Conservation (phyloP, 2,888 invertebrate species). For the Tetramorium bicarinatum region DNA sequence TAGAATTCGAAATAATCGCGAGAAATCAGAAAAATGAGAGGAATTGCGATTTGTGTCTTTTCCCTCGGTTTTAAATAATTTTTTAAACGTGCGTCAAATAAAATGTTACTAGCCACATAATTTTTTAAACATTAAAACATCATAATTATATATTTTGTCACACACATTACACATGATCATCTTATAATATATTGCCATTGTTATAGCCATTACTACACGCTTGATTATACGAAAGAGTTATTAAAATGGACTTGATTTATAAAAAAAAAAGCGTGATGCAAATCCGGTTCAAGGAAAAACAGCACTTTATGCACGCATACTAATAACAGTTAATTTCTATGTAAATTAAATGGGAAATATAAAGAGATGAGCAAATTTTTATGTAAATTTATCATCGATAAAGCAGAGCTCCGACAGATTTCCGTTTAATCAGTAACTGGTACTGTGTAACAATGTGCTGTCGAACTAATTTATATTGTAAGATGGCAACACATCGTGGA, state of each 20-base stretch:
- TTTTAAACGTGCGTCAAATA: not conserved
- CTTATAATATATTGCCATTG: not conserved
- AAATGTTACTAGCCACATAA: not conserved
- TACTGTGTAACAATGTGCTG: not conserved
- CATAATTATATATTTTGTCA: not conserved
- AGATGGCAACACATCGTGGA: slow-evolving; percentile 13
- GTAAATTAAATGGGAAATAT: not conserved
- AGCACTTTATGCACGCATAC: not conserved
- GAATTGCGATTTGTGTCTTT: not conserved
- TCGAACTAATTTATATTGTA: not conserved
- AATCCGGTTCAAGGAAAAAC: not conserved
- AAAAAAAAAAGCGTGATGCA: not conserved
- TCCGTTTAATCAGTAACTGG: slow-evolving; percentile 21
- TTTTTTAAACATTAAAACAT: not conserved
- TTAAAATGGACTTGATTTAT: not conserved
- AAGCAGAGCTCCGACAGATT: not conserved
- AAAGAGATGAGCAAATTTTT: slow-evolving; percentile 5
- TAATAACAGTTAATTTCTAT: slow-evolving; percentile 32
- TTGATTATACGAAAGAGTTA: not conserved
- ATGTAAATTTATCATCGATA: slow-evolving; percentile 31
- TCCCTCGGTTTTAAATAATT: not conserved
- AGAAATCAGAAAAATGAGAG: not conserved
- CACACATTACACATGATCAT: not conserved
- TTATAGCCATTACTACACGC: not conserved
- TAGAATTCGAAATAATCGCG: not conserved